These are phyloP conservation scores for Tetropium fuscum DNA, from an alignment of 2,888 invertebrate genomes.

Conservation along the genomic window DNA sequence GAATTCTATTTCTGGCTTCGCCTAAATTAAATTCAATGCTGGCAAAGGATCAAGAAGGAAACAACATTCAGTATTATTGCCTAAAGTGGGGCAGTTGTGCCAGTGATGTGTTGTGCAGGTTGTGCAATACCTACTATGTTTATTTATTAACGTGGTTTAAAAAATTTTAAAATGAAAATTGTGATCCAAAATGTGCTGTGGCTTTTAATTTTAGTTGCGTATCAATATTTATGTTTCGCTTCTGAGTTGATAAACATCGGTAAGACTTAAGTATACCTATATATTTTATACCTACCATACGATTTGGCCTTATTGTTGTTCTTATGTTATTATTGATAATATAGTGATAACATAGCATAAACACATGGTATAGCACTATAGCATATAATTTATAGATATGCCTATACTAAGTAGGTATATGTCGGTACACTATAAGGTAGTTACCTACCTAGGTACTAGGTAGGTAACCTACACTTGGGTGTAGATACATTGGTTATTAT, in stretches of 20 bases:
- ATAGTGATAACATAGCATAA: too few relatives aligned
- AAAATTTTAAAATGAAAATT: slow-evolving; percentile 51
- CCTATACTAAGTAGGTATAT: too few relatives aligned
- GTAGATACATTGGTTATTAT: too few relatives aligned
- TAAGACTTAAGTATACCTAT: slow-evolving; percentile 29
- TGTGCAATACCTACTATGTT: not conserved
- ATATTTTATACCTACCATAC: too few relatives aligned
- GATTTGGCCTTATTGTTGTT: too few relatives aligned
- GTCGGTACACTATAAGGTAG: too few relatives aligned
- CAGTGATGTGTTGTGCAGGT: too few relatives aligned
- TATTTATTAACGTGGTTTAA: not conserved
- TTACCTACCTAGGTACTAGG: too few relatives aligned
- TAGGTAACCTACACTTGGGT: too few relatives aligned
- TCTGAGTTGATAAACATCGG: slow-evolving; percentile 45
- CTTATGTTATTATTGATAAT: too few relatives aligned
- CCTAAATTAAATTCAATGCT: slow-evolving; percentile 13
- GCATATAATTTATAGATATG: too few relatives aligned
- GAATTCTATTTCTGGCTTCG: slow-evolving; percentile 11
- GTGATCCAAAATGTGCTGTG: slow-evolving; percentile 51
- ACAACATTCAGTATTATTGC: not conserved
- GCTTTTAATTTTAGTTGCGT: slow-evolving; percentile 43
- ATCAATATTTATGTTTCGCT: slow-evolving; percentile 51
- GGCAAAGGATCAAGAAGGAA: not conserved
- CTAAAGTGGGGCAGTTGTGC: not conserved
- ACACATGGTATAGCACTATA: too few relatives aligned